phyloP scores from a whole-genome alignment of 2,888 invertebrate genomes.

The Sepiola atlantica region DNA sequence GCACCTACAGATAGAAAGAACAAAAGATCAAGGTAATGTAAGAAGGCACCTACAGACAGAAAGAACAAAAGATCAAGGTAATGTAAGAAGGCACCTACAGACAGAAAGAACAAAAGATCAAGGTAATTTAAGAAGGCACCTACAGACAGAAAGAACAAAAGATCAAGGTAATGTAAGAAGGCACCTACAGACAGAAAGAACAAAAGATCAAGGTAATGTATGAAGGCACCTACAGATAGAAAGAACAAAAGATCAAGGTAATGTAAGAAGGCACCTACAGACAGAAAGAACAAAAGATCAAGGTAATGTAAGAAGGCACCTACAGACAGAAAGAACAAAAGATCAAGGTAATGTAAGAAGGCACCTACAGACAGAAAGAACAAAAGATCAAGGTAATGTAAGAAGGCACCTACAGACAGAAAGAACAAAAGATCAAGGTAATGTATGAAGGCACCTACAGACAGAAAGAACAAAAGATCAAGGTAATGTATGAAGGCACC shows the following conservation, averaged over 20 bases:
- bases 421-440: not conserved
- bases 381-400: not conserved
- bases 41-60: too few species aligned
- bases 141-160: too few species aligned
- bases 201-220: not conserved
- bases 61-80: not conserved
- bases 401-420: too few species aligned
- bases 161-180: constrained; percentile 2
- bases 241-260: not conserved
- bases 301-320: constrained; percentile 15
- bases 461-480: too few species aligned
- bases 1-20: too few species aligned
- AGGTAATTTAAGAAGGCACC: not conserved
- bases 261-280: not conserved
- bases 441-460: not conserved
- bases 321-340: too few species aligned
- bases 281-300: too few species aligned
- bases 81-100: not conserved
- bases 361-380: too few species aligned
- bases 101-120: too few species aligned
- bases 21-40: not conserved
- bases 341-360: constrained; percentile 2
- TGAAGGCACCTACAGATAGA: too few species aligned
- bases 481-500: constrained; percentile 10
- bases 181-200: too few species aligned